Evolutionary conservation across 2,797 vertebrate species (phyloP).

Genomic region (Scleropages formosus): DNA sequence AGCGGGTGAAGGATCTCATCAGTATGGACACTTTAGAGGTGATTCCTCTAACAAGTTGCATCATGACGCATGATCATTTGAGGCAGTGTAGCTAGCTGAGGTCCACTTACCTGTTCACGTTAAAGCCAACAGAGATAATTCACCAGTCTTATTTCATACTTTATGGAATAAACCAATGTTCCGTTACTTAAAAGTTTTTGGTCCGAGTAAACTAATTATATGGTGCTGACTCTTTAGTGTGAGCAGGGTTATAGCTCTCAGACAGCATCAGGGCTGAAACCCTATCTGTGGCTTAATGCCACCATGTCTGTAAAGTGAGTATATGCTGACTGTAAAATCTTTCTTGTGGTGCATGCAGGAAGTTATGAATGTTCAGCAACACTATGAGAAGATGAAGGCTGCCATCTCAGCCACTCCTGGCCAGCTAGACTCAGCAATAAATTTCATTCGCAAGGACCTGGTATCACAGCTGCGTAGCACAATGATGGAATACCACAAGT

Average conservation of each 20-base stretch:
- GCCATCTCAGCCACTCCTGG: conserved; percentile 57
- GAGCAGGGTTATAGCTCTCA: too few species aligned
- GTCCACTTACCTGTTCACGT: too few species aligned
- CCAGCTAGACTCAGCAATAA: conserved; percentile 61
- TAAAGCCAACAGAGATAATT: too few species aligned
- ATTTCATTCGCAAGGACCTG: conserved; percentile 75
- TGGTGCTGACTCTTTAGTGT: too few species aligned
- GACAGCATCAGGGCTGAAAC: too few species aligned
- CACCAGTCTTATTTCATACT: too few species aligned
- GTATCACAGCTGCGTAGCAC: conserved; percentile 68
- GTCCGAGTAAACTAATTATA: too few species aligned
- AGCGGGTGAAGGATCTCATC: conserved; percentile 78
- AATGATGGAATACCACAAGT: conserved; percentile 75
- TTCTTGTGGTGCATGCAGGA: conserved; percentile 68
- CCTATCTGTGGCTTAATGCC: too few species aligned
- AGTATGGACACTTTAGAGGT: conserved; percentile 81
- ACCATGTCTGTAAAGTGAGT: neutral
- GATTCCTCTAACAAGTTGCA: conserved; percentile 29
- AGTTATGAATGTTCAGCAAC: conserved; percentile 80
- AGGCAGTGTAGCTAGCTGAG: neutral
- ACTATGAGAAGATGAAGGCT: conserved; percentile 82
- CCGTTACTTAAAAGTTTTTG: too few species aligned
- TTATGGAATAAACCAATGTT: too few species aligned
- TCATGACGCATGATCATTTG: neutral
- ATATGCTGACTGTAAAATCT: neutral